Percentiles rank a stretch among this genome's conserved stretches.
Conservation (phyloP, 2,797 vertebrate species). For the Parauchenoglanis ngamensis region DNA sequence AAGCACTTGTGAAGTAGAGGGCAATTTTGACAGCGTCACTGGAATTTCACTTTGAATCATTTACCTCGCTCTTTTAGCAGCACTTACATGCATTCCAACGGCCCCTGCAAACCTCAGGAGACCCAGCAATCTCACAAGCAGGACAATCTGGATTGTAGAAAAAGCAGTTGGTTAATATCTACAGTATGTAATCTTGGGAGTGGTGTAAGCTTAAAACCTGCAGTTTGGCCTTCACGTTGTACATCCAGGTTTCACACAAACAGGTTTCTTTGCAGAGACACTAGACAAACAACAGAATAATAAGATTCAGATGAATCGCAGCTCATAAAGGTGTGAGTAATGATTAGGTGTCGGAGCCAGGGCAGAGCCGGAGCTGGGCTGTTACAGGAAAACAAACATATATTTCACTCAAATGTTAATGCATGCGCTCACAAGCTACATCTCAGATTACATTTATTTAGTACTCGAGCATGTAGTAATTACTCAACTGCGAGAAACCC, state of each 20-base stretch:
- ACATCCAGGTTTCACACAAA: not conserved
- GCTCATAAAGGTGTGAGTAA: constrained; percentile 15
- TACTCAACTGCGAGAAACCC: not conserved
- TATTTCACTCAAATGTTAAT: not conserved
- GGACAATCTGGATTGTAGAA: not conserved
- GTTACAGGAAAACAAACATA: constrained; percentile 9
- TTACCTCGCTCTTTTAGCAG: constrained; percentile 2
- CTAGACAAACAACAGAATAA: constrained; percentile 16
- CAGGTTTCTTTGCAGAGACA: not conserved
- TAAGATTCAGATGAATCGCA: not conserved
- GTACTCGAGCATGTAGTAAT: not conserved
- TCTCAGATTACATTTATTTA: not conserved
- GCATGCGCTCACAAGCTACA: too few relatives aligned
- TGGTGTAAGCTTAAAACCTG: not conserved
- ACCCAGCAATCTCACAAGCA: not conserved
- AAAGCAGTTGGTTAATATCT: not conserved
- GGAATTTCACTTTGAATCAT: constrained; percentile 21
- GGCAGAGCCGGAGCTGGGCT: not conserved
- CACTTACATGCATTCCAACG: constrained; percentile 22
- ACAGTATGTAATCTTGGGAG: not conserved
- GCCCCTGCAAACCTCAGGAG: not conserved
- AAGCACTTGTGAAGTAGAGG: not conserved
- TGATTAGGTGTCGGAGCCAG: not conserved
- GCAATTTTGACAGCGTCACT: not conserved
- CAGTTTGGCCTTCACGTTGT: not conserved